A percentile compares a stretch with the other conserved stretches of the same genome.
Evolutionary conservation across 2,797 vertebrate genomes (phyloP).

Genomic region (Adelosebastes latens): DNA sequence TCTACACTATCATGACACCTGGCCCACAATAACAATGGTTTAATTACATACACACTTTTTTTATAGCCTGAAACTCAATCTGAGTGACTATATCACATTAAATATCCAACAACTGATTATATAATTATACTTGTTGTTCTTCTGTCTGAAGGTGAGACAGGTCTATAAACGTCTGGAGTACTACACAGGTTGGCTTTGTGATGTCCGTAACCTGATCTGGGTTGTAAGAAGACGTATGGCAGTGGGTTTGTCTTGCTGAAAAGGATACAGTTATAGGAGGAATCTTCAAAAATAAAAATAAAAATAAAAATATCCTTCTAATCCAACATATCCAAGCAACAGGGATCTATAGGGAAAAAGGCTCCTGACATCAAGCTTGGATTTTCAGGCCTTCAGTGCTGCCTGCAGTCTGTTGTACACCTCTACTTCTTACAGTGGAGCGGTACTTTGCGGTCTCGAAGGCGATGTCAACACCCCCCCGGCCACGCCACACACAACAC

Average conservation of each 20-base stretch:
- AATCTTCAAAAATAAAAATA: background rate
- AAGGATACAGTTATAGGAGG: background rate
- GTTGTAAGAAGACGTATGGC: background rate
- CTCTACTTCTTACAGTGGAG: background rate
- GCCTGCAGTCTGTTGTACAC: conserved; percentile 6
- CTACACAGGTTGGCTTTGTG: background rate
- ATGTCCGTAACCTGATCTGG: background rate
- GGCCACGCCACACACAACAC: conserved; percentile 34
- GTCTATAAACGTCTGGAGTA: background rate
- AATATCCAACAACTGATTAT: background rate
- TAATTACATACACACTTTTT: background rate
- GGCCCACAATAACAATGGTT: background rate
- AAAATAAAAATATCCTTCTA: background rate
- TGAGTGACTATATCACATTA: background rate
- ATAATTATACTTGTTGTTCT: background rate
- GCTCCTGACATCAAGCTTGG: background rate
- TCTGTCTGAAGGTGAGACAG: background rate
- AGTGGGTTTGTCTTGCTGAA: background rate
- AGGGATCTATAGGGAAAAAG: background rate
- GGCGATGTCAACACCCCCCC: conserved; percentile 57
- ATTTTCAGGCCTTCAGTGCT: background rate
- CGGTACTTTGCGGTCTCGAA: conserved; percentile 41
- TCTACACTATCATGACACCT: background rate
- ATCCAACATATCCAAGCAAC: background rate
- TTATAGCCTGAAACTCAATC: background rate